These are phyloP conservation scores for Colossoma macropomum DNA, from an alignment of 2,113 vertebrate genomes.

Conservation along the genomic window DNA sequence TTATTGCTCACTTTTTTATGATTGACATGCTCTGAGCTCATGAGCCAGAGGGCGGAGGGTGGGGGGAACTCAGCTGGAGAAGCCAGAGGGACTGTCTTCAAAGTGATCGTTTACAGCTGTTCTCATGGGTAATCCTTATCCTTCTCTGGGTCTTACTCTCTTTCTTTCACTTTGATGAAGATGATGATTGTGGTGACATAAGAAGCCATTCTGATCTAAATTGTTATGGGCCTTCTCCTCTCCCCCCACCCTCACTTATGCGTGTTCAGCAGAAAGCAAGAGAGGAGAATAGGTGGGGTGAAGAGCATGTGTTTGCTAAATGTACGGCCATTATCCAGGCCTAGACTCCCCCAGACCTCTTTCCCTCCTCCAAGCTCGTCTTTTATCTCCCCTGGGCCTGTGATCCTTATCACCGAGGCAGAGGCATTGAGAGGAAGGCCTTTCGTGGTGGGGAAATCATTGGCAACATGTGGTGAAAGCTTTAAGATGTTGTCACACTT, in stretches of 20 bases:
- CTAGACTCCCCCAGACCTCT: constrained; percentile 57
- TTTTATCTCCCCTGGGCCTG: constrained; percentile 75
- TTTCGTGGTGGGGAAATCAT: constrained; percentile 80
- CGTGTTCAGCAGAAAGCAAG: constrained; percentile 77
- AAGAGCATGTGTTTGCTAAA: constrained; percentile 76
- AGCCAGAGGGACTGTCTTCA: constrained; percentile 82
- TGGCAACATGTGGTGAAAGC: constrained; percentile 84
- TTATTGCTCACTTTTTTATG: constrained; percentile 84
- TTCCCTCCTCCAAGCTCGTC: constrained; percentile 65
- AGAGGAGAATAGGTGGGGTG: constrained; percentile 66
- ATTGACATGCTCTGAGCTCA: constrained; percentile 79
- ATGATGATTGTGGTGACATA: constrained; percentile 83
- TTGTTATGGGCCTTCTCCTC: constrained; percentile 79
- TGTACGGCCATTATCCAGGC: constrained; percentile 75
- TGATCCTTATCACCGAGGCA: constrained; percentile 81
- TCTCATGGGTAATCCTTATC: constrained; percentile 71
- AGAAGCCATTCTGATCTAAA: constrained; percentile 82
- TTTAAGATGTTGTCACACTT: constrained; percentile 91
- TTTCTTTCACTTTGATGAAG: constrained; percentile 68
- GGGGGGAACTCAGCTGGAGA: constrained; percentile 71
- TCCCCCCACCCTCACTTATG: constrained; percentile 46
- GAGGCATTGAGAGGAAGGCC: constrained; percentile 82
- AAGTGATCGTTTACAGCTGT: constrained; percentile 96
- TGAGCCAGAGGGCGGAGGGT: constrained; percentile 58
- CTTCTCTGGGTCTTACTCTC: constrained; percentile 42